phyloP scores from a whole-genome alignment of 2,888 invertebrate genomes.

The Carterocephalus palaemon region DNA sequence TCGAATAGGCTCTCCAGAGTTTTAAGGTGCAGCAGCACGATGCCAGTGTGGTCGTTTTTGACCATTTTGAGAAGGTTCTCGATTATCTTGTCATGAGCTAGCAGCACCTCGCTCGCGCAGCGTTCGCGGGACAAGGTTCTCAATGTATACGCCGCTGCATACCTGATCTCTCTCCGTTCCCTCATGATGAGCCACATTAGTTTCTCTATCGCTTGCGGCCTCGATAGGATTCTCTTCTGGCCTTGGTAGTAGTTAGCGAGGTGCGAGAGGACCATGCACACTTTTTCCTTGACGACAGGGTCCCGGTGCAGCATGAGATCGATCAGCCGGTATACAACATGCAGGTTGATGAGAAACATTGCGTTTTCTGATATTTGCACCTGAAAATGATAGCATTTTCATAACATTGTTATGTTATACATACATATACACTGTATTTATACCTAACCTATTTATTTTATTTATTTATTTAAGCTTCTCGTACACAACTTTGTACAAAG shows the following conservation, averaged over 20 bases:
- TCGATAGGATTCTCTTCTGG: slow-evolving; percentile 47
- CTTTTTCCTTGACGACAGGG: slow-evolving; percentile 61
- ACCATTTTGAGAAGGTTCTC: slow-evolving; percentile 59
- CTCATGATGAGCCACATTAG: slow-evolving; percentile 53
- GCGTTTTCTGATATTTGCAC: slow-evolving; percentile 64
- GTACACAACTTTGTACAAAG: too few species aligned
- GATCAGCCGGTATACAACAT: slow-evolving; percentile 58
- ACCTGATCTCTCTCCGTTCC: slow-evolving; percentile 62
- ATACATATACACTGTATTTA: too few species aligned
- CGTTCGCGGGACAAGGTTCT: slow-evolving; percentile 50
- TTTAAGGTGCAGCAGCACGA: slow-evolving; percentile 55
- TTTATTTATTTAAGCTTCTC: too few species aligned
- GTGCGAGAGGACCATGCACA: slow-evolving; percentile 52
- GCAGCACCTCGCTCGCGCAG: slow-evolving; percentile 48
- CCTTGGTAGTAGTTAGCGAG: slow-evolving; percentile 56
- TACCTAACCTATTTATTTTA: too few species aligned
- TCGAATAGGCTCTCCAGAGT: slow-evolving; percentile 53
- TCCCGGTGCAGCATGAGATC: slow-evolving; percentile 54
- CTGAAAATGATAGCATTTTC: slow-evolving; percentile 44
- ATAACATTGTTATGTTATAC: too few species aligned
- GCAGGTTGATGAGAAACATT: slow-evolving; percentile 52
- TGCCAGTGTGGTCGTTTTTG: slow-evolving; percentile 58
- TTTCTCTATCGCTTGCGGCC: slow-evolving; percentile 48
- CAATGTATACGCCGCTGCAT: slow-evolving; percentile 57
- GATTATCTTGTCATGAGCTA: slow-evolving; percentile 47